Conservation (phyloP, 2,888 invertebrate species). For the Drosophila subquinaria region DNA sequence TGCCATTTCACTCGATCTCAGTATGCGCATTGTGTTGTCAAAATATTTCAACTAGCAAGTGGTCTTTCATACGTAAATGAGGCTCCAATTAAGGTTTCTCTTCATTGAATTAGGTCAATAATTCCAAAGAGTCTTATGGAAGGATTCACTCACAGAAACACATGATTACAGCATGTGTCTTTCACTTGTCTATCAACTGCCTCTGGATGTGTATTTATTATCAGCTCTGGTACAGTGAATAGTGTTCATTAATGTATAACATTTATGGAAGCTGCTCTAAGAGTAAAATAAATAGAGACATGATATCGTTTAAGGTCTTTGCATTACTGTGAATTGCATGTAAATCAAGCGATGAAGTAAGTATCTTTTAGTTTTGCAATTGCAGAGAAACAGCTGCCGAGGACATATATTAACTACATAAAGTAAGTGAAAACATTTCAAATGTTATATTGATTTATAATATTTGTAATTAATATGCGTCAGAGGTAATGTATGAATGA, state of each 20-base stretch:
- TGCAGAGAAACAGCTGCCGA: background rate
- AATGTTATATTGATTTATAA: background rate
- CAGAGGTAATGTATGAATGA: background rate
- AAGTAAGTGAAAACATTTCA: background rate
- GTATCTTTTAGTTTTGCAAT: background rate
- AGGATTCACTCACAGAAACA: slow-evolving; percentile 3
- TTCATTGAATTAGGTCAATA: slow-evolving; percentile 9
- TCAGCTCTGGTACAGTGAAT: background rate
- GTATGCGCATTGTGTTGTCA: slow-evolving; percentile 5
- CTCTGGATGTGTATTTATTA: slow-evolving; percentile 1
- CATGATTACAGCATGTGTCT: slow-evolving; percentile 19
- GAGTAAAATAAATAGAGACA: background rate
- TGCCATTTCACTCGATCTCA: slow-evolving; percentile 5
- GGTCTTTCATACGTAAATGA: slow-evolving; percentile 38
- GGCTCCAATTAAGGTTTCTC: slow-evolving; percentile 33
- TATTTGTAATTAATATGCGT: background rate
- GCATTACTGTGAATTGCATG: background rate
- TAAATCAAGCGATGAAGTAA: no score
- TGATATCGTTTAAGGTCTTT: background rate
- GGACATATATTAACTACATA: background rate
- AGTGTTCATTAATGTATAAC: background rate
- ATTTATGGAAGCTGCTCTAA: background rate
- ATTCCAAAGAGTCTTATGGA: slow-evolving; percentile 2
- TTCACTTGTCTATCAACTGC: slow-evolving; percentile 20
- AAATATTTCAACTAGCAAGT: slow-evolving; percentile 10